A percentile compares a stretch with the other conserved stretches of the same genome.
Evolutionary conservation across 2,113 vertebrate genomes (phyloP).

Genomic region (Sebastes fasciatus): DNA sequence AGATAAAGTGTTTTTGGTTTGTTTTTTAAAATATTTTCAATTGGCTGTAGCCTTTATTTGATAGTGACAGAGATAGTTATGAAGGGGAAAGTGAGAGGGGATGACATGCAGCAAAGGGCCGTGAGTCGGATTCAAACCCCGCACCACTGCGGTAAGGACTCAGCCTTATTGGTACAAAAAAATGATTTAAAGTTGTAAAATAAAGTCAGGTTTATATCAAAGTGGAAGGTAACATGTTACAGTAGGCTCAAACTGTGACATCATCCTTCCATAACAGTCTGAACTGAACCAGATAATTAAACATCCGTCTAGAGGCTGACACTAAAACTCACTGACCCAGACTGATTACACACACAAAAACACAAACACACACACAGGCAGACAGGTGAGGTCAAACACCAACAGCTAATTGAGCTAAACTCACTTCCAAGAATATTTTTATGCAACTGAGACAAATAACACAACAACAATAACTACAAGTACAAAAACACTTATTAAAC

Average conservation of each 20-base stretch:
- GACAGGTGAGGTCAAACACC: slow-evolving; percentile 8
- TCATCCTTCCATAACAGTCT: neutral
- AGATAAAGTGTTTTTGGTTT: neutral
- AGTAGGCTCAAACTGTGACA: neutral
- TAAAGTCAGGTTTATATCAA: neutral
- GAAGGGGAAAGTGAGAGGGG: no score
- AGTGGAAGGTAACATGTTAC: neutral
- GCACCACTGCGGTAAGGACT: no score
- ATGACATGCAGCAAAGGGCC: no score
- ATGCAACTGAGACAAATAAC: neutral
- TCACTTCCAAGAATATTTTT: neutral
- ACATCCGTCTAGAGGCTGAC: slow-evolving; percentile 47
- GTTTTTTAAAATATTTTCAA: no score
- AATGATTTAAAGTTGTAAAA: neutral
- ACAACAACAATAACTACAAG: neutral
- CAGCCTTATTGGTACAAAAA: no score
- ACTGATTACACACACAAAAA: slow-evolving; percentile 42
- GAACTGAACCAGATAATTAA: slow-evolving; percentile 39
- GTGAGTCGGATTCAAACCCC: no score
- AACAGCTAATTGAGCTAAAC: neutral
- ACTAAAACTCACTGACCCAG: slow-evolving; percentile 69
- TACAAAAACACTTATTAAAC: slow-evolving; percentile 16
- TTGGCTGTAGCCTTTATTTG: no score
- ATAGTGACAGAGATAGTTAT: no score
- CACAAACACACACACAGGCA: slow-evolving; percentile 3